Evolutionary conservation across 92 coral and sea anemone species (phyloP), one percentile per base, ranked within the genome.

Genomic region (Epizoanthus rinbou): DNA sequence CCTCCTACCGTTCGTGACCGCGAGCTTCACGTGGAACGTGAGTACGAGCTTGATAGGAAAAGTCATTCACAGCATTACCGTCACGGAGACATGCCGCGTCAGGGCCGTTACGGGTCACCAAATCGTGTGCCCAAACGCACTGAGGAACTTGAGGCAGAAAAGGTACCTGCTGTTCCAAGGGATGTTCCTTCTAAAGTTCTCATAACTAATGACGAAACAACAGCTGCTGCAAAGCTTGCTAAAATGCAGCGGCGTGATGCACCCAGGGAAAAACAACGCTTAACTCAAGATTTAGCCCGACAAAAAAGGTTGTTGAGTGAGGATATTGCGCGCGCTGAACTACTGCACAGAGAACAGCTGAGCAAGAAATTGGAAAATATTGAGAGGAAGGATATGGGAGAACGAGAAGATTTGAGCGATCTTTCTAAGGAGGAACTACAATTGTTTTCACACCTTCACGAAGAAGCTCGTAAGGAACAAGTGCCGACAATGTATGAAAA

Each of bases 241-340:
- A 83, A 90, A 75, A 63, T 87, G 58, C 95, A 93, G 65, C 89
- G 98, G 16, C 92, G 93, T 25, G 99, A 97, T 52, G 91, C 93
- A 69, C 99, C 99, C 33, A 91, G 99, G 57, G 99, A 97, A 83
- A 97, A 97, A 81, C 99, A 97, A 86, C 85, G 99, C 64, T 79
- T 97, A 57, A 97, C 99, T 4, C 99, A 97, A 87, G 99, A 97
- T 84, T 88, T 97, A 73, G 99, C 98, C 80, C 85, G 98, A 62
- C 99, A 97, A 58, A 94, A 95, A 75, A 84, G 95, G 57, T 87
- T 94, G 41, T 87, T 97, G 10, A 97, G 95, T 64, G 99, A 97
- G 75, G 99, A 97, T 85, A 89, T 97, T 84, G 98, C 98, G 50
- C 94, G 99, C 28, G 98, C 96, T 22, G 91, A 97, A 74, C 90